These are phyloP conservation scores for Botia almorhae DNA, from an alignment of 2,797 vertebrate species.

Conservation along the genomic window DNA sequence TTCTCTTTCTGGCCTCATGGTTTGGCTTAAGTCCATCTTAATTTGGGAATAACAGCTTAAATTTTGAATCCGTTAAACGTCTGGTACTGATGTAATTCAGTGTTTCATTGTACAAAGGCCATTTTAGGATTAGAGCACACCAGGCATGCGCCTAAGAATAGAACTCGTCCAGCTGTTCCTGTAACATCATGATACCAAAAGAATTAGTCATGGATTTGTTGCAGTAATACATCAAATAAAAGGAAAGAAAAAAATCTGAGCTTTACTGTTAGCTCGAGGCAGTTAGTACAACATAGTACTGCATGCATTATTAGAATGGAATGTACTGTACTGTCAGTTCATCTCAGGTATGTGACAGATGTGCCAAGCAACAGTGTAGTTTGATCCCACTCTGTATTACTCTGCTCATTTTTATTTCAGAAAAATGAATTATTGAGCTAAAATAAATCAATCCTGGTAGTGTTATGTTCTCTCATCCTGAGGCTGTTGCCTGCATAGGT, in stretches of 20 bases:
- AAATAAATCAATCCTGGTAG: slow-evolving; percentile 41
- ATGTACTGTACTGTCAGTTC: background rate
- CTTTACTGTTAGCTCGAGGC: background rate
- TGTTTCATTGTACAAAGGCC: slow-evolving; percentile 6
- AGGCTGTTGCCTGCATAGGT: slow-evolving; percentile 15
- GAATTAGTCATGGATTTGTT: background rate
- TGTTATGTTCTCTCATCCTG: background rate
- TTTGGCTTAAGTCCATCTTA: slow-evolving; percentile 13
- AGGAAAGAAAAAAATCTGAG: background rate
- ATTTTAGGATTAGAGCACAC: slow-evolving; percentile 25
- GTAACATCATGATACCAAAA: background rate
- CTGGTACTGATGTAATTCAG: slow-evolving; percentile 19
- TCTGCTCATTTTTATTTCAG: slow-evolving; percentile 24
- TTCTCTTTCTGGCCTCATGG: slow-evolving; percentile 25
- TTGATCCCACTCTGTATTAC: slow-evolving; percentile 20
- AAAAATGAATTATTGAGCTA: slow-evolving; percentile 37
- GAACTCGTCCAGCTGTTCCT: background rate
- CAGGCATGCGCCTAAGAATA: background rate
- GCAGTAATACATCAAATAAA: background rate
- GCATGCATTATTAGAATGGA: background rate
- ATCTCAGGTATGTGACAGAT: background rate
- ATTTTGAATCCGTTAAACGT: slow-evolving; percentile 30
- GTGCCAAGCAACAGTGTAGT: background rate
- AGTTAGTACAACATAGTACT: background rate
- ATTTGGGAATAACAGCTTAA: slow-evolving; percentile 22